Evolutionary conservation across 2,113 vertebrate genomes (phyloP), one percentile per base, ranked within the genome.

Genomic region (Butorides virescens): DNA sequence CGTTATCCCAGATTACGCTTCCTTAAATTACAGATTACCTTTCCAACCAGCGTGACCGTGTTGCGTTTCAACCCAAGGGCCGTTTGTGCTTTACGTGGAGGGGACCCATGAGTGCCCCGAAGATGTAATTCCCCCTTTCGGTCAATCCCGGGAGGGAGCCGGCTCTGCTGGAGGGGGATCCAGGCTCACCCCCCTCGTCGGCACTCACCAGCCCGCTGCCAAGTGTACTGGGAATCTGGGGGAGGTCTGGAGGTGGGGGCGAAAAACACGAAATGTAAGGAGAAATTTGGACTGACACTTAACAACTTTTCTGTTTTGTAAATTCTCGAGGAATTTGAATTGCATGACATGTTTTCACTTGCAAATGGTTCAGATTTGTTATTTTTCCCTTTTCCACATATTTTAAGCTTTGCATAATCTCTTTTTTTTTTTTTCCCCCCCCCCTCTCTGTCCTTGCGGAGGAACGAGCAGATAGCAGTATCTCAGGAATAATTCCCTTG

Each of bases 341-440:
- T 95, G 86, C 91, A 86, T 88, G 91, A 73, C 25, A 13, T 49
- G 44, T 73, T 95, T 95, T 95, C 59, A 80, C 92, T 96, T 89
- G 83, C 92, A 95, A 95, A 96, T 92, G 77, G 39, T 92, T 79
- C 77, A 92, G 62, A 68, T 72, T 70, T 95, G 61, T 75, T 79
- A n/a, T 80, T 96, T 95, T 88, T 11, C 42, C 46, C 53, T 49
- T 93, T 85, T 50, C 42, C 46, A 72, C 53, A 34, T 62, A 62
- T 66, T 93, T 85, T 72, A 90, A 62, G 81, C 78, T 88, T 73
- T 66, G 71, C 46, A 66, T 62, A 79, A 68, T 56, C 17, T 32
- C 55, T 25, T 25, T 71, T 30, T 39, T 77, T 86, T 72, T 63
- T 34, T 42, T 76, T 86, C 71, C 50, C 15, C 15, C 15, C 8